Percentiles rank a stretch among this genome's conserved stretches.
These are phyloP conservation scores for Eupeodes luniger DNA, from an alignment of 2,888 invertebrate genomes.

Conservation along the genomic window DNA sequence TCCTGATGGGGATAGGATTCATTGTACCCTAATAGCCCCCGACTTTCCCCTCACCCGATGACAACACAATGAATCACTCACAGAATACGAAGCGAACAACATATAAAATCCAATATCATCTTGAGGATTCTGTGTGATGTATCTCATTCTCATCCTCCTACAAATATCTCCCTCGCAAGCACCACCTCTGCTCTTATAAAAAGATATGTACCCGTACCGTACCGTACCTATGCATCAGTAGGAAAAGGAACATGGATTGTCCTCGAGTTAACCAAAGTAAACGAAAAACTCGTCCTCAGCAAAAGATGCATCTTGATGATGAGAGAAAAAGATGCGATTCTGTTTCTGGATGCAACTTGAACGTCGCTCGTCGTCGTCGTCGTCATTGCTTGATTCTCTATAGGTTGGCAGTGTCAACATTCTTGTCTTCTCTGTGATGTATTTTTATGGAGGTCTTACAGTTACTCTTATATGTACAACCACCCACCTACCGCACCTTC, in stretches of 20 bases:
- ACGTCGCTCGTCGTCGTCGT: slow-evolving; percentile 31
- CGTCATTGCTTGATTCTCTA: too few species aligned
- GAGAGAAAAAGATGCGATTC: slow-evolving; percentile 13
- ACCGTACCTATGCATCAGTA: background rate
- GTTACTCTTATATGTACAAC: background rate
- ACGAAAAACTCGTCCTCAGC: slow-evolving; percentile 72
- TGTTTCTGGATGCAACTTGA: slow-evolving; percentile 47
- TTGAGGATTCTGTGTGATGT: slow-evolving; percentile 60
- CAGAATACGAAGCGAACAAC: slow-evolving; percentile 51
- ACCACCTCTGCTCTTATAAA: background rate
- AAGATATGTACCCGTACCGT: slow-evolving; percentile 12
- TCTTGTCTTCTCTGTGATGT: slow-evolving; percentile 31
- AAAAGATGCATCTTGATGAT: slow-evolving; percentile 48
- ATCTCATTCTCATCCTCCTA: background rate
- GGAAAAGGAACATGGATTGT: slow-evolving; percentile 33
- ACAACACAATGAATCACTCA: slow-evolving; percentile 75
- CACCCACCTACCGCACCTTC: background rate
- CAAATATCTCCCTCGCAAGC: background rate
- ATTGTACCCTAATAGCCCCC: slow-evolving; percentile 26
- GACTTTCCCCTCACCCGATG: slow-evolving; percentile 31
- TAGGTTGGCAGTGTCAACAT: slow-evolving; percentile 50
- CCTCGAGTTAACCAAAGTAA: slow-evolving; percentile 74
- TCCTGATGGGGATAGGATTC: slow-evolving; percentile 30
- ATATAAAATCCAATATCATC: slow-evolving; percentile 35
- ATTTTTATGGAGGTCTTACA: background rate